Evolutionary conservation across 2,797 vertebrate genomes (phyloP).

Genomic region (Chrosomus eos): DNA sequence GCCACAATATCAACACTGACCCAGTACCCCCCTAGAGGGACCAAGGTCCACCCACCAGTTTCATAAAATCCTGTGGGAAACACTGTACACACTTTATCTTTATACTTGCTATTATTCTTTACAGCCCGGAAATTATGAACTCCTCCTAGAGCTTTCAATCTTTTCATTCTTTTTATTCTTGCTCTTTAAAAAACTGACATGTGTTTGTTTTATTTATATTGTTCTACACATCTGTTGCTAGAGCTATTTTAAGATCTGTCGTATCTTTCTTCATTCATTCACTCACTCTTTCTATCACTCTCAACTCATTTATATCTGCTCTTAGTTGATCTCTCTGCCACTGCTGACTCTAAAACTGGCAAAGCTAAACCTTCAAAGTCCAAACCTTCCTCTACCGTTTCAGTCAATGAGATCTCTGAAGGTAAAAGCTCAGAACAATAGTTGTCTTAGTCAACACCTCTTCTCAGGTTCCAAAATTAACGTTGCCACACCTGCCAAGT

Average conservation of each 20-base stretch:
- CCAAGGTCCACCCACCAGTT: no score
- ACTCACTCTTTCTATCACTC: slow-evolving; percentile 60
- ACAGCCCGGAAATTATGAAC: neutral
- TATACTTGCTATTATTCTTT: neutral
- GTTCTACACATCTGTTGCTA: neutral
- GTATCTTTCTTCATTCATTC: slow-evolving; percentile 4
- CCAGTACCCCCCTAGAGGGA: no score
- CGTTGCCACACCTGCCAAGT: neutral
- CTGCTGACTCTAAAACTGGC: slow-evolving; percentile 81
- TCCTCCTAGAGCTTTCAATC: neutral
- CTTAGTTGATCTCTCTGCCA: slow-evolving; percentile 76
- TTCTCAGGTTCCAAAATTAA: neutral
- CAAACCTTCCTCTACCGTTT: slow-evolving; percentile 73
- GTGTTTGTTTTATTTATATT: slow-evolving; percentile 13
- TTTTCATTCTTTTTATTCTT: neutral
- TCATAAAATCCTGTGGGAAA: neutral
- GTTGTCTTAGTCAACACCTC: neutral
- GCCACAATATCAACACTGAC: no score
- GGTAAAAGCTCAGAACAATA: slow-evolving; percentile 65
- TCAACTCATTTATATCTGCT: slow-evolving; percentile 64
- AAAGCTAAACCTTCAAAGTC: slow-evolving; percentile 75
- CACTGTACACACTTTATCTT: neutral
- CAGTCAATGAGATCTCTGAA: slow-evolving; percentile 75
- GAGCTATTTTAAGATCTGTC: neutral
- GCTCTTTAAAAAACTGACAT: neutral